These are phyloP conservation scores for Lagodon rhomboides DNA, from an alignment of 2,797 vertebrate species.

Conservation along the genomic window DNA sequence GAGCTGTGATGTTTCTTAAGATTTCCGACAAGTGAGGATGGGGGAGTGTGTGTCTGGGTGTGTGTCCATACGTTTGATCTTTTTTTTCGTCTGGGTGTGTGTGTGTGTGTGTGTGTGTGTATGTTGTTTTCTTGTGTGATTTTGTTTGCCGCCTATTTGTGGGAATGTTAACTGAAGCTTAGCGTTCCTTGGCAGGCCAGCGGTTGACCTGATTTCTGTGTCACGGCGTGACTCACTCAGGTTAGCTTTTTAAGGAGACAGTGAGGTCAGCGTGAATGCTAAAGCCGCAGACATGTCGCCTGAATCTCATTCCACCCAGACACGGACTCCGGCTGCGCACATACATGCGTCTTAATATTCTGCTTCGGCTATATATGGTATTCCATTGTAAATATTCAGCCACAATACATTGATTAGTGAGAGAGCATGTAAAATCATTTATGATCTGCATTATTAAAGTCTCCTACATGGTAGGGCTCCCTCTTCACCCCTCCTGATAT, in stretches of 20 bases:
- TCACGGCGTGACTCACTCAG: slow-evolving; percentile 61
- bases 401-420: slow-evolving; percentile 70
- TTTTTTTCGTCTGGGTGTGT: slow-evolving; percentile 9
- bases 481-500: slow-evolving; percentile 51
- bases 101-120: background rate
- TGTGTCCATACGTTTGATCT: slow-evolving; percentile 51
- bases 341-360: slow-evolving; percentile 12
- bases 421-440: slow-evolving; percentile 72
- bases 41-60: slow-evolving; percentile 36
- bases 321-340: background rate
- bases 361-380: slow-evolving; percentile 52
- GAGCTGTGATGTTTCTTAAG: slow-evolving; percentile 69
- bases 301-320: slow-evolving; percentile 6
- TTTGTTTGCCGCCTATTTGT: slow-evolving; percentile 46
- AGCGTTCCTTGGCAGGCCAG: slow-evolving; percentile 53
- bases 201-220: slow-evolving; percentile 68
- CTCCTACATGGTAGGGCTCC: slow-evolving; percentile 45
- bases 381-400: slow-evolving; percentile 54
- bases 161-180: slow-evolving; percentile 59
- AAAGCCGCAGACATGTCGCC: slow-evolving; percentile 25
- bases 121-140: slow-evolving; percentile 34
- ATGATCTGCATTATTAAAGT: slow-evolving; percentile 69
- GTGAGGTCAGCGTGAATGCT: slow-evolving; percentile 46
- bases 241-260: slow-evolving; percentile 57
- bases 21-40: slow-evolving; percentile 58